A percentile compares a stretch with the other conserved stretches of the same genome.
Conservation (phyloP, 2,888 invertebrate species). For the Tetramorium bicarinatum region DNA sequence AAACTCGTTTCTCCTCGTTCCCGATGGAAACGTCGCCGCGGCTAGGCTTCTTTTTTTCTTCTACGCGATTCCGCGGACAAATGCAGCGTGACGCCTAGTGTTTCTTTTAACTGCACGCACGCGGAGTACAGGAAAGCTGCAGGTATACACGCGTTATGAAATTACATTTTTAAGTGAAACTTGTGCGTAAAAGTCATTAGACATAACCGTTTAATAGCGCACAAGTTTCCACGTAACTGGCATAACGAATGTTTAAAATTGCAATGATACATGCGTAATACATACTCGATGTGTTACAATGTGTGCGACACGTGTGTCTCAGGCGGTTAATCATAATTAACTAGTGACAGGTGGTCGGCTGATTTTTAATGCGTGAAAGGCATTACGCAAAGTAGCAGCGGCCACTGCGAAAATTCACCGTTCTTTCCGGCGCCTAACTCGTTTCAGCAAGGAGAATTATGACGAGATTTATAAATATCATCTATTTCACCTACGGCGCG, state of each 20-base stretch:
- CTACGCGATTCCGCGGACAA: background rate
- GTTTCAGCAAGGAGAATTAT: background rate
- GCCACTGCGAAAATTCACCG: background rate
- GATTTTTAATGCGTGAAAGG: conserved; percentile 39
- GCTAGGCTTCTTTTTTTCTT: background rate
- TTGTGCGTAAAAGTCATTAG: conserved; percentile 1
- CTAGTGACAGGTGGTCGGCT: conserved; percentile 14
- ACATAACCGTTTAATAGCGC: too few species aligned
- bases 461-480: background rate
- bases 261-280: background rate
- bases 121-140: background rate
- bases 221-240: background rate
- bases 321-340: conserved; percentile 43
- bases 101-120: background rate
- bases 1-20: conserved; percentile 65
- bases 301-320: background rate
- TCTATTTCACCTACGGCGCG: background rate
- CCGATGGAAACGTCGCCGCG: conserved; percentile 23
- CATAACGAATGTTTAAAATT: background rate
- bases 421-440: background rate
- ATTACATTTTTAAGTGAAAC: background rate
- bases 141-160: background rate
- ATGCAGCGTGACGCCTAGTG: background rate
- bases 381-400: conserved; percentile 23
- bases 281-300: background rate